These are phyloP conservation scores for Streptopelia turtur DNA, from an alignment of 2,797 vertebrate species.

Conservation along the genomic window DNA sequence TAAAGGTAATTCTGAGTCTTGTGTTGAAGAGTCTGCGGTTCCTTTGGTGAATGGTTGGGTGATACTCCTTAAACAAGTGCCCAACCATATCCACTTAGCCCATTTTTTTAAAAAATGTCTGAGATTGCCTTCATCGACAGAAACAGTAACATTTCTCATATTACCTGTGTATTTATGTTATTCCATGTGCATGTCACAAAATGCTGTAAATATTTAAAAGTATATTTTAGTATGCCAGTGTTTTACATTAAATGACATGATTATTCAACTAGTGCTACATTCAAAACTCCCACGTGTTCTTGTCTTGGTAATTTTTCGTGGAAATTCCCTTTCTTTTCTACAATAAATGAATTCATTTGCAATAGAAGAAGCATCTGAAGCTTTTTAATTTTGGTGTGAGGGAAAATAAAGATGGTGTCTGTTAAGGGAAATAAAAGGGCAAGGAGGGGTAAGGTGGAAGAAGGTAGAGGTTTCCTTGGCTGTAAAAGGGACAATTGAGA, in stretches of 20 bases:
- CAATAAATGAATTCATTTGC: neutral
- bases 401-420: neutral
- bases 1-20: neutral
- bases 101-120: neutral
- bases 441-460: neutral
- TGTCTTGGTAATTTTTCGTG: neutral
- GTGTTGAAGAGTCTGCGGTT: neutral
- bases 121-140: neutral
- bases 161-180: neutral
- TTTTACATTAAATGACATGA: neutral
- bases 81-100: neutral
- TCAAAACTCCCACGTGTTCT: neutral
- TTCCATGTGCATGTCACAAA: neutral
- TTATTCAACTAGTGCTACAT: neutral
- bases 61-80: neutral
- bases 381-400: neutral
- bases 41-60: neutral
- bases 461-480: neutral
- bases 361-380: neutral
- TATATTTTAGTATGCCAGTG: neutral
- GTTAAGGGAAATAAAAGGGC: neutral
- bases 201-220: neutral
- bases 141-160: neutral
- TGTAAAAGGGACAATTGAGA: neutral
- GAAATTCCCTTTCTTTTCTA: neutral